phyloP scores from a whole-genome alignment of 2,797 vertebrate genomes.

The Coccyzus lansbergi region DNA sequence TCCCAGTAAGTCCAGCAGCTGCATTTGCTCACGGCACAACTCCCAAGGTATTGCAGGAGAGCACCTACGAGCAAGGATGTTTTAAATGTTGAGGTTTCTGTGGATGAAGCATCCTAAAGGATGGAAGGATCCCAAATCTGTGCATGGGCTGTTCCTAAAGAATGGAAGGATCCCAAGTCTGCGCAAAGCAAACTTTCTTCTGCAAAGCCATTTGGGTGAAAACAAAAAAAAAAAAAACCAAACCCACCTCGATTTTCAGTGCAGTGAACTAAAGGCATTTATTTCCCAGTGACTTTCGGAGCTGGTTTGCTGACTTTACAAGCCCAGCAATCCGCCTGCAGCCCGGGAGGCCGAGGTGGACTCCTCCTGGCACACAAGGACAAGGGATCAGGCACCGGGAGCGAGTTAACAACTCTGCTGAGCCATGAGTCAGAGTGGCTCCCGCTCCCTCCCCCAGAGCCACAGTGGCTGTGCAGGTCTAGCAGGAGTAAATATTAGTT shows the following conservation, averaged over 20 bases:
- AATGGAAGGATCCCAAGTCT: neutral
- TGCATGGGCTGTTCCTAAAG: neutral
- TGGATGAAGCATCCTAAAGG: neutral
- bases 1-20: neutral
- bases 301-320: neutral
- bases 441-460: slow-evolving; percentile 27
- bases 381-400: neutral
- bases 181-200: neutral
- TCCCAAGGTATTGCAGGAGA: neutral
- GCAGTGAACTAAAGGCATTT: neutral
- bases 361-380: neutral
- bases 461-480: slow-evolving; percentile 52
- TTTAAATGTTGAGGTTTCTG: neutral
- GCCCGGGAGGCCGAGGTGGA: neutral
- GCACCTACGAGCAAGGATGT: neutral
- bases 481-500: slow-evolving; percentile 63
- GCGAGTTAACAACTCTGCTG: neutral
- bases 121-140: neutral
- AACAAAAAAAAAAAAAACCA: neutral
- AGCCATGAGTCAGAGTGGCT: slow-evolving; percentile 43
- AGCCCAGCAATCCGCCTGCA: neutral
- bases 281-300: neutral
- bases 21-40: neutral
- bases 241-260: neutral
- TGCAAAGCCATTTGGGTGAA: neutral